Base-by-base conservation (phyloP, 2,888 invertebrate genomes). In the Lissonota sp. region DNA sequence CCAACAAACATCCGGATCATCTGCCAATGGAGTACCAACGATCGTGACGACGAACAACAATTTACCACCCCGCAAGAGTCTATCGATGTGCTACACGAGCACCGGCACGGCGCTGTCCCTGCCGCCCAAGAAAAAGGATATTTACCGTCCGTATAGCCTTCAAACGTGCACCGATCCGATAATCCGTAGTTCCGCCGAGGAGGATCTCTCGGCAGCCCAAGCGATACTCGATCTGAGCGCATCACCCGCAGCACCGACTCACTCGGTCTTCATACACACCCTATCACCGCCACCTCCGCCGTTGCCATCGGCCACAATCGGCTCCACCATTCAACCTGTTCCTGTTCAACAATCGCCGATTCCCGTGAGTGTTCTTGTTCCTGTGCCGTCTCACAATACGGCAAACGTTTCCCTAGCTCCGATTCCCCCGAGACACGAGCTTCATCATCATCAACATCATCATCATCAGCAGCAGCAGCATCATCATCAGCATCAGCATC, bases 101-200 rank as follows among this genome's bases (percentile, higher is more conserved):
- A 97, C 97, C 12, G 97, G 97, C 60, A 95, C 96, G n/a, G 95
- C 96, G 51, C 93, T 97, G 39, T 96, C 97, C 78, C 93, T 97
- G 89, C 97, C 98, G 83, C 97, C 97, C 3, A 97, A 97, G 93
- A 97, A 97, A 93, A 97, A 97, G 92, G 97, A 98, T 92, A 97
- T 98, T 88, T 98, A 97, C 92, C 94, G 97, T 83, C 98, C 98
- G 0, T 98, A 98, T 93, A 97, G 97, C 84, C 87, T 92, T 1
- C 92, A 92, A 76, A 85, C 90, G 0, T 94, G 94, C 76, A 93
- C 94, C 49, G 84, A 85, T 12, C 91, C 91, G 62, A 93, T 93
- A 77, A 94, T 94, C 72, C 93, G 95, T 69, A 94, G 94, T 84
- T 94, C 95, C 2, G 96, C 96, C 42, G 96, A 97, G 90, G 97